Evolutionary conservation across 1,140 invertebrate genomes (phyloP), one percentile per base, ranked within the genome.

Genomic region (silkworm (Bombyx mori)): DNA sequence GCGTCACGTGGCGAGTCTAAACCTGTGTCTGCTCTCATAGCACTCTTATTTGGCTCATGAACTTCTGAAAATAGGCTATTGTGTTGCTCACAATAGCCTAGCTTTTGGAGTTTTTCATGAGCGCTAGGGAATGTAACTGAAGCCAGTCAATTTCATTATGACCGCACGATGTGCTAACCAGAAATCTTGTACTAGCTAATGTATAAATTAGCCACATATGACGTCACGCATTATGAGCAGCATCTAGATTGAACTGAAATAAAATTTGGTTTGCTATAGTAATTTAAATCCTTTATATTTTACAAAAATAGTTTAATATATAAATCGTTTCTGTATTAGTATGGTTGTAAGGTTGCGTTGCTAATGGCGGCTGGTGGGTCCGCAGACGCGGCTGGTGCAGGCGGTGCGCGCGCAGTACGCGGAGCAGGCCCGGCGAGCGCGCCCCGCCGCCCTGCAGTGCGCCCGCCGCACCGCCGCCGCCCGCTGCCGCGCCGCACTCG

Each of bases 311-410:
- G 44, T 8, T 10, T 8, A 45, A 45, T 8, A 45, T 1, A 8
- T 45, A 10, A 45, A 45, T 8, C 1, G 1, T 45, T 1, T 18
- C n/a, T 10, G 22, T 6, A 49, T 8, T n/a, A 7, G 9, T 49
- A 22, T 5, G 10, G 8, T 42, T 47, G 44, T 35, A 8, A 62
- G 74, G 69, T 52, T 54, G 18, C 43, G 47, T 4, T 61, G 71
- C 0, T 61, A 71, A 0, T 42, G 52, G 9, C 46, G 59, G 0
- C 56, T 77, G 0, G 62, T 68, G 8, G 45, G 58, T 0, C 7
- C 74, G 12, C 76, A 77, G 58, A 7, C 46, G 1, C 54, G 61
- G 7, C 62, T 71, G 6, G 53, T 77, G 2, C 52, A 61, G 6
- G 22, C 57, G 2, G 48, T 76, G 0, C 59, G 70, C 3, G 8